Percentiles rank a stretch among this genome's conserved stretches.
phyloP scores from a whole-genome alignment of 2,888 invertebrate genomes.

The Macroteleia sp. region DNA sequence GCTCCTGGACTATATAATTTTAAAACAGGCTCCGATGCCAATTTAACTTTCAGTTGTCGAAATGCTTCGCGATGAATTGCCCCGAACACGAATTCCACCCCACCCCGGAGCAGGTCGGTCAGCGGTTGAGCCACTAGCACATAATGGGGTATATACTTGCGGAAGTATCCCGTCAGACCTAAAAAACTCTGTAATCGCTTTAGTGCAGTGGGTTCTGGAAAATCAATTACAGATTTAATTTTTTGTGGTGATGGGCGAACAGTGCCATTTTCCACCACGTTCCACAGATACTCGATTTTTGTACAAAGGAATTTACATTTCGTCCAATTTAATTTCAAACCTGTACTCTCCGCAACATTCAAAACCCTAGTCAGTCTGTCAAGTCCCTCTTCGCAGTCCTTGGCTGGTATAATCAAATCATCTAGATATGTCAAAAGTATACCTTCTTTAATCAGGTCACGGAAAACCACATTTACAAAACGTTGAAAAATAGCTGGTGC shows the following conservation, averaged over 20 bases:
- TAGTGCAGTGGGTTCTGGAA: neutral
- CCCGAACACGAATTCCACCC: constrained; percentile 32
- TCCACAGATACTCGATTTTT: constrained; percentile 2
- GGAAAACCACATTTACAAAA: constrained; percentile 33
- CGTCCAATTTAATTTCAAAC: constrained; percentile 33
- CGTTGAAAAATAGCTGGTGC: constrained; percentile 34
- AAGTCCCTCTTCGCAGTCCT: constrained; percentile 14
- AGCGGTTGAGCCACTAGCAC: constrained; percentile 65
- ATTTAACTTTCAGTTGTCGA: neutral
- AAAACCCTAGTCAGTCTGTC: constrained; percentile 14
- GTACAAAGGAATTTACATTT: constrained; percentile 28
- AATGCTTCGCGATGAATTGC: neutral
- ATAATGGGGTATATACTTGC: neutral
- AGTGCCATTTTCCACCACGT: neutral
- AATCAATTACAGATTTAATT: neutral
- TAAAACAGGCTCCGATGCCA: constrained; percentile 57
- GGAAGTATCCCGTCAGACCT: constrained; percentile 1
- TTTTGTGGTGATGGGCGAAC: constrained; percentile 3
- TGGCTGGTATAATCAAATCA: constrained; percentile 33
- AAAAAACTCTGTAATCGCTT: constrained; percentile 2
- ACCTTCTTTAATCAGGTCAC: constrained; percentile 10
- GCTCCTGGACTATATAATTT: constrained; percentile 51
- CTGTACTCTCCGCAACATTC: constrained; percentile 6
- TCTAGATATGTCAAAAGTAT: constrained; percentile 41
- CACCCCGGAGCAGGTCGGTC: constrained; percentile 62